Conservation (phyloP, 2,888 invertebrate species). For the Cecidostiba fungosa region DNA sequence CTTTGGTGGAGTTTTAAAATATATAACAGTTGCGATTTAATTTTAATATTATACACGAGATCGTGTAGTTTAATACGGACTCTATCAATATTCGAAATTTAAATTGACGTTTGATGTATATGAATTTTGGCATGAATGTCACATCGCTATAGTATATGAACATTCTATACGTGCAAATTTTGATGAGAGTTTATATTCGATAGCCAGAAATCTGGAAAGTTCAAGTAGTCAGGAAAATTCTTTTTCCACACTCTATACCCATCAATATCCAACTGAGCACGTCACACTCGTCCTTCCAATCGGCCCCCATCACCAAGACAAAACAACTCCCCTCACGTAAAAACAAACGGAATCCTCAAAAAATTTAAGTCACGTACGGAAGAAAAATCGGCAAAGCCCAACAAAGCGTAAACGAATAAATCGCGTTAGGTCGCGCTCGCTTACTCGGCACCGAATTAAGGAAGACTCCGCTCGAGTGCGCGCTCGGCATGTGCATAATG, state of each 20-base stretch:
- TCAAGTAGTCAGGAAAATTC: too few relatives aligned
- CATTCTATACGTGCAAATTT: too few relatives aligned
- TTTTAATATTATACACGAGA: too few relatives aligned
- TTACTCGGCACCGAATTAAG: conserved; percentile 40
- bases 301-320: background rate
- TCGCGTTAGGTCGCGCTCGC: background rate
- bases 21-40: too few relatives aligned
- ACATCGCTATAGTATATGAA: too few relatives aligned
- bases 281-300: background rate
- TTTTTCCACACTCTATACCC: too few relatives aligned
- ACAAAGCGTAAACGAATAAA: conserved; percentile 9
- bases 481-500: background rate
- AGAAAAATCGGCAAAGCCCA: background rate
- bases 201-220: too few relatives aligned
- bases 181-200: too few relatives aligned
- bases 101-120: too few relatives aligned
- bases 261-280: background rate
- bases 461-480: background rate
- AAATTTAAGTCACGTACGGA: conserved; percentile 37
- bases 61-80: too few relatives aligned
- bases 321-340: background rate
- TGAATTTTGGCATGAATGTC: too few relatives aligned
- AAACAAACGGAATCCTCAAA: background rate
- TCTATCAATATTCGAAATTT: background rate
- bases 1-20: background rate